A percentile compares a stretch with the other conserved stretches of the same genome.
Conservation (phyloP, 2,888 invertebrate species). For the Ametastegia equiseti region DNA sequence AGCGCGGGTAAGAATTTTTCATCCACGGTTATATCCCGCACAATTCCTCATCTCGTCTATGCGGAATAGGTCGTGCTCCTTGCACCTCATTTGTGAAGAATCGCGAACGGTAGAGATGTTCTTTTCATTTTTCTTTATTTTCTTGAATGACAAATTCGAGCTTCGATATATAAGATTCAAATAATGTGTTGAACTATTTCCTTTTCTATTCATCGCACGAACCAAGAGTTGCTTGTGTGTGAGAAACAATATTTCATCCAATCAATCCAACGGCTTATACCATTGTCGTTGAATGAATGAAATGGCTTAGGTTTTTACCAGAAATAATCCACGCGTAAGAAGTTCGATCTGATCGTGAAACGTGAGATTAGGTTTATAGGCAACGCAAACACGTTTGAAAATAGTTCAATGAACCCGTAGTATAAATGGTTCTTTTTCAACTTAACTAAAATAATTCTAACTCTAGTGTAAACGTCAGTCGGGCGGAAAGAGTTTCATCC, state of each 20-base stretch:
- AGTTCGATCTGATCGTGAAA: slow-evolving; percentile 3
- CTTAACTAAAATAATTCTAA: neutral
- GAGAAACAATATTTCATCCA: no score
- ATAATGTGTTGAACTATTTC: neutral
- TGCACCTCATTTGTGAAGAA: neutral
- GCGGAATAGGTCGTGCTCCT: neutral
- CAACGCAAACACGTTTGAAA: slow-evolving; percentile 16
- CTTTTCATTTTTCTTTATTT: neutral
- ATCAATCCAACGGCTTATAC: no score
- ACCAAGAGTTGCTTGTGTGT: neutral
- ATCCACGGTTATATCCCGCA: neutral
- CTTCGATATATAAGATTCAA: neutral
- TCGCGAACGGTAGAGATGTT: neutral
- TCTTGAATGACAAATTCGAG: neutral
- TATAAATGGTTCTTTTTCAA: neutral
- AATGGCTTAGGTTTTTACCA: neutral
- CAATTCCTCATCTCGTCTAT: neutral
- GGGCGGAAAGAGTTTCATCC: neutral
- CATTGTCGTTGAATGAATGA: no score
- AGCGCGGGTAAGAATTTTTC: neutral
- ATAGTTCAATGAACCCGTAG: neutral
- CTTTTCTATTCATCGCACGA: neutral
- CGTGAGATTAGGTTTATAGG: neutral
- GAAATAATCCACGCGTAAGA: neutral
- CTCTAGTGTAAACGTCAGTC: neutral